Evolutionary conservation across 2,797 vertebrate genomes (phyloP).

Genomic region (Arctocebus calabarensis): DNA sequence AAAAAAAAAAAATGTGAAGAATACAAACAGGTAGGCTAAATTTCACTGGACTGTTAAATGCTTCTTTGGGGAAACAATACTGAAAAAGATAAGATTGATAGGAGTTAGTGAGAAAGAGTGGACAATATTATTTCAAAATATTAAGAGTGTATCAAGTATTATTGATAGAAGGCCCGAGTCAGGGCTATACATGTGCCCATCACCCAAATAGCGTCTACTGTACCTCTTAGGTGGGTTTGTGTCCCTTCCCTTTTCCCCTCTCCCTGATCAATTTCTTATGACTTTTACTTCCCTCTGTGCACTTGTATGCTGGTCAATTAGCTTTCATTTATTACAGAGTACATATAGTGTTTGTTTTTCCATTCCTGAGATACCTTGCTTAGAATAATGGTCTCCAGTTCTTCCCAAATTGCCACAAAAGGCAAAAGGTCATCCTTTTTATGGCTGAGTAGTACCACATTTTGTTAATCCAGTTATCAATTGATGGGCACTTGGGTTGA

Average conservation of each 20-base stretch:
- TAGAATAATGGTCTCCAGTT: neutral
- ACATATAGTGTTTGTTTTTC: neutral
- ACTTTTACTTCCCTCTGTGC: neutral
- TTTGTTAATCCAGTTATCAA: neutral
- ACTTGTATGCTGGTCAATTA: neutral
- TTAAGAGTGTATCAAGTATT: neutral
- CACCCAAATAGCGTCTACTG: too few relatives aligned
- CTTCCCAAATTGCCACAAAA: neutral
- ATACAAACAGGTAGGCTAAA: neutral
- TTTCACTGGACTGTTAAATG: neutral
- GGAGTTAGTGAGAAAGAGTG: neutral
- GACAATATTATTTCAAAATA: neutral
- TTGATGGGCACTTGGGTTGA: neutral
- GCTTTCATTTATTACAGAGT: neutral
- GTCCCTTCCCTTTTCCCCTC: too few relatives aligned
- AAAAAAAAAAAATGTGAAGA: neutral
- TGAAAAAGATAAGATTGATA: neutral
- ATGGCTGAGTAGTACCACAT: neutral
- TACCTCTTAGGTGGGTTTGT: neutral
- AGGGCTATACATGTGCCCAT: neutral
- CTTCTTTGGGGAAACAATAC: neutral
- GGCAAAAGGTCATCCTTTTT: neutral
- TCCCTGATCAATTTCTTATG: neutral
- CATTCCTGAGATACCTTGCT: neutral
- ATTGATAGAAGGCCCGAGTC: neutral